phyloP scores from a whole-genome alignment of 2,888 invertebrate species.

The Morpho deidamia region DNA sequence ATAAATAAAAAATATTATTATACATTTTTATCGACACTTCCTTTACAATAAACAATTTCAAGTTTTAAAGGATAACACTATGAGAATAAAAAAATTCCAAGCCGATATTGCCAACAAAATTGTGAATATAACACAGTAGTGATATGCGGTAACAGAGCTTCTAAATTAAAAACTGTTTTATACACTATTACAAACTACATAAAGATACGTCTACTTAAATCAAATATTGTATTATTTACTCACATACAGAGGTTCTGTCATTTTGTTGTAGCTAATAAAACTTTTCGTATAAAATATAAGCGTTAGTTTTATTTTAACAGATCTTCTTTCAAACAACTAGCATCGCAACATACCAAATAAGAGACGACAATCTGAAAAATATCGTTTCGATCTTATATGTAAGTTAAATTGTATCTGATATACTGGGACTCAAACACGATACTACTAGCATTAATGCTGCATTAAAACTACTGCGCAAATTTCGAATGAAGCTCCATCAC shows the following conservation, averaged over 20 bases:
- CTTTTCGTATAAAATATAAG: slow-evolving; percentile 49
- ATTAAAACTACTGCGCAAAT: too few species aligned
- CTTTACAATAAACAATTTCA: neutral
- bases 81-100: slow-evolving; percentile 34
- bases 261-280: slow-evolving; percentile 75
- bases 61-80: neutral
- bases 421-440: too few species aligned
- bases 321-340: neutral
- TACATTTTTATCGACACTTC: too few species aligned
- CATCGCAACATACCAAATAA: too few species aligned
- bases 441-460: too few species aligned
- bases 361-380: too few species aligned
- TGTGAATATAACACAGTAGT: slow-evolving; percentile 76
- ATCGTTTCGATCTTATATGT: too few species aligned
- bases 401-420: too few species aligned
- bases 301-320: slow-evolving; percentile 20
- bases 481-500: too few species aligned
- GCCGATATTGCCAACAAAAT: slow-evolving; percentile 51
- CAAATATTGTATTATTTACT: slow-evolving; percentile 50
- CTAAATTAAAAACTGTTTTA: slow-evolving; percentile 67
- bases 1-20: too few species aligned
- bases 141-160: slow-evolving; percentile 76
- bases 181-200: slow-evolving; percentile 54
- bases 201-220: slow-evolving; percentile 16
- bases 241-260: slow-evolving; percentile 43